These are phyloP conservation scores for Heterocephalus glaber DNA, from an alignment of 2,113 vertebrate genomes.

Conservation along the genomic window DNA sequence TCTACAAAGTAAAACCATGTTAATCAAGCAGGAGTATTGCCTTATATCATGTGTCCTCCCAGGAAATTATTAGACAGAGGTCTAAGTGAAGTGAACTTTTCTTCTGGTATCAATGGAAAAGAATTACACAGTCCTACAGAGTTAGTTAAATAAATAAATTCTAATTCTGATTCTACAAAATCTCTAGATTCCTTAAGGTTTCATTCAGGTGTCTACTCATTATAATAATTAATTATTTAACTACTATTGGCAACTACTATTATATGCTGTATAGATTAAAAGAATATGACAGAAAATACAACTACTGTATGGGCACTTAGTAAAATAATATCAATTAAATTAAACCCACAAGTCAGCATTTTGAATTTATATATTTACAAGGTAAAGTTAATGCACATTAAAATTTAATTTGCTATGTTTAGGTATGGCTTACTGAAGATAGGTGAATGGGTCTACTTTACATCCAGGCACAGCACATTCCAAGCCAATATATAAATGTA, in stretches of 20 bases:
- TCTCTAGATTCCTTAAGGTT: neutral
- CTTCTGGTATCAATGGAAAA: neutral
- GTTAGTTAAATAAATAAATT: neutral
- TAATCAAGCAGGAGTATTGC: neutral
- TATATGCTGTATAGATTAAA: neutral
- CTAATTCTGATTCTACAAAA: accelerated
- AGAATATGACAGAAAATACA: neutral
- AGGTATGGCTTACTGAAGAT: neutral
- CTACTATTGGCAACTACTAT: neutral
- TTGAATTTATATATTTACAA: neutral
- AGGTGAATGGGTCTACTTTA: accelerated
- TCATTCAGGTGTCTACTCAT: neutral
- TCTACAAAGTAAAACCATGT: neutral
- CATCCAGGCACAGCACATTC: neutral
- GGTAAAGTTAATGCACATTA: accelerated
- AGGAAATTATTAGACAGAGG: neutral
- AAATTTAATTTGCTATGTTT: neutral
- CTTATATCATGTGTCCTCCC: accelerated
- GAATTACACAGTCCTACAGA: neutral
- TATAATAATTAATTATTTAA: neutral
- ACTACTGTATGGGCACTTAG: neutral
- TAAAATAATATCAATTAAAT: neutral
- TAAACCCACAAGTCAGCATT: neutral
- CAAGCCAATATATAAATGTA: neutral
- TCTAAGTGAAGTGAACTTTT: accelerated